Percentiles rank a stretch among this genome's conserved stretches.
Conservation (phyloP, 2,797 vertebrate genomes). For the Enteromius mattozi region DNA sequence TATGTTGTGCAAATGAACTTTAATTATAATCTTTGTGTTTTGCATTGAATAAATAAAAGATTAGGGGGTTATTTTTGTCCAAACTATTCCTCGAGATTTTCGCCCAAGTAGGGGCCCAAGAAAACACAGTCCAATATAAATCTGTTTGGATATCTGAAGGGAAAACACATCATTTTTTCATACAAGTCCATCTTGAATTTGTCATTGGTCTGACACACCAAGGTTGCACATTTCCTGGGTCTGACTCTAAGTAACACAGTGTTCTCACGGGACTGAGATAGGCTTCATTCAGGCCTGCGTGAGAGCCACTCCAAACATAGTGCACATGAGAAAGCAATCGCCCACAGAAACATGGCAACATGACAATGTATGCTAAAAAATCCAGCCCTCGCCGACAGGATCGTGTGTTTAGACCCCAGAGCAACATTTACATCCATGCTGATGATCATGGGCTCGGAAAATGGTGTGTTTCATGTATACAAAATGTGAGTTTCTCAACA, state of each 20-base stretch:
- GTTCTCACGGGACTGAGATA: conserved; percentile 50
- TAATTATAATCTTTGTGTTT: not conserved
- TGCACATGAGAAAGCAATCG: conserved; percentile 50
- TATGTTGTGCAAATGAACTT: not conserved
- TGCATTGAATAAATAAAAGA: not conserved
- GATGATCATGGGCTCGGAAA: not conserved
- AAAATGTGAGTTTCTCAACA: not conserved
- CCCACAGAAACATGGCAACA: conserved; percentile 48
- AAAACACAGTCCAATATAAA: conserved; percentile 6
- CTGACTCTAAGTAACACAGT: not conserved
- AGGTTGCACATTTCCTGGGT: conserved; percentile 37
- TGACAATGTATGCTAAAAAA: conserved; percentile 21
- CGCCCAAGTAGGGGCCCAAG: not conserved
- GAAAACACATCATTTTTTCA: conserved; percentile 23
- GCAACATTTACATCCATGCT: not conserved
- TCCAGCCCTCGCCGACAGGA: not conserved
- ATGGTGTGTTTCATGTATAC: conserved; percentile 3
- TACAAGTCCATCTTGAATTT: conserved; percentile 29
- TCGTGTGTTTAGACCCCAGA: conserved; percentile 16
- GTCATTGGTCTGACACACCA: conserved; percentile 50
- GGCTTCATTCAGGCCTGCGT: conserved; percentile 35
- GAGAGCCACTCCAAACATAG: conserved; percentile 56
- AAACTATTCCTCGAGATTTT: not conserved
- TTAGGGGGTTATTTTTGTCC: not conserved
- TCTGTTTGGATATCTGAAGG: not conserved